Base-by-base conservation (phyloP, 2,888 invertebrate genomes). In the Lasioglossum lativentre region DNA sequence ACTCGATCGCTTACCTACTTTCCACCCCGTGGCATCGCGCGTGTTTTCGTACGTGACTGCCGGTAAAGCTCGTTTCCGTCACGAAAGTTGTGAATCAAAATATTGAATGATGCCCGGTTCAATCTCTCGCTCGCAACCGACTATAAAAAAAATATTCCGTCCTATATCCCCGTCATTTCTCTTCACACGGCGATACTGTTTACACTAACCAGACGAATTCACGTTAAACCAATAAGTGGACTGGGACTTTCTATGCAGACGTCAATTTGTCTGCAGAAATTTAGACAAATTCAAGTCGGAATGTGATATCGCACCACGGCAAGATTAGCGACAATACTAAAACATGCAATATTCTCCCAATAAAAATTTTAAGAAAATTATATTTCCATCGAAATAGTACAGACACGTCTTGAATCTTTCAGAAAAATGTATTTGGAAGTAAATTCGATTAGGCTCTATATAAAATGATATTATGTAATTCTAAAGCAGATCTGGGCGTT, bases 51-150 rank as follows among this genome's bases (percentile, higher is more conserved):
- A 92, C 93, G 93, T 92, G 92, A 90, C 90, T 79, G 83, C 86
- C 80, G 80, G 78, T 78, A 86, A 89, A 89, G 87, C 86, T 83
- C 78, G 84, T 87, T 89, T 83, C 86, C 80, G 87, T 84, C 82
- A 83, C 79, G 86, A 85, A 87, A 87, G 92, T 93, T 92, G 88
- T 92, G 92, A 93, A 92, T 93, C 88, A 92, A 93, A 93, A 93
- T 92, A 93, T 93, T 91, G 88, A 75, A 86, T 80, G 81, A 88
- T 80, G 86, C 63, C 63, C 80, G 87, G 90, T 89, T 86, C 89
- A 79, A 84, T 77, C 70, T 78, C 68, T 87, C 79, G 70, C 83
- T 70, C 40, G 75, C 73, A 83, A 66, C 70, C 70, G 76, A 23
- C 72, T 80, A 78, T 86, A 82, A 86, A 83, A 80, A 90, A 91